phyloP scores from a whole-genome alignment of 2,797 vertebrate species.

The Choloepus didactylus region DNA sequence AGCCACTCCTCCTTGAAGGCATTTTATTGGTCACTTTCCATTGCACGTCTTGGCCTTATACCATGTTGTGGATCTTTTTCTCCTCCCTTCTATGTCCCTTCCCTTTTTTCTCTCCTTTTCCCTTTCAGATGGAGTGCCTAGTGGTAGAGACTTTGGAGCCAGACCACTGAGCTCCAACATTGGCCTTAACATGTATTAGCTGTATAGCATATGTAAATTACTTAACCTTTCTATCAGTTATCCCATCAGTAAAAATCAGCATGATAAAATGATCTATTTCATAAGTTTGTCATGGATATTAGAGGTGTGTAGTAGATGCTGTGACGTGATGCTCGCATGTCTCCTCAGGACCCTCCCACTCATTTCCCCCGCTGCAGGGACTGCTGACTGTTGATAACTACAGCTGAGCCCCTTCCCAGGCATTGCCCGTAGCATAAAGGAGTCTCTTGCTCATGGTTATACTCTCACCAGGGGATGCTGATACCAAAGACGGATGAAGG shows the following conservation, averaged over 20 bases:
- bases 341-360: not conserved
- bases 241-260: not conserved
- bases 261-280: not conserved
- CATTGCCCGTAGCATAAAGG: not conserved
- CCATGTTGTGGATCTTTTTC: not conserved
- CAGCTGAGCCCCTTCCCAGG: not conserved
- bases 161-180: not conserved
- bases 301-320: not conserved
- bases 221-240: not conserved
- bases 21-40: not conserved
- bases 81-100: not conserved
- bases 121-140: not conserved
- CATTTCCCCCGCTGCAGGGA: not conserved
- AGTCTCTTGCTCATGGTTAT: not conserved
- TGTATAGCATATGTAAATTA: not conserved
- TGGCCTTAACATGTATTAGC: not conserved
- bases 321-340: not conserved
- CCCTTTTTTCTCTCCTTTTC: not conserved
- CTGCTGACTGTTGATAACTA: not conserved
- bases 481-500: not conserved
- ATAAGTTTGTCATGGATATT: not conserved
- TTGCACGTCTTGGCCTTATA: not conserved
- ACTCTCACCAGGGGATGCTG: not conserved
- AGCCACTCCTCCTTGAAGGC: not conserved
- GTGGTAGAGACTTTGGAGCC: not conserved